phyloP scores from a whole-genome alignment of 2,113 vertebrate genomes.

The Nicator chloris region DNA sequence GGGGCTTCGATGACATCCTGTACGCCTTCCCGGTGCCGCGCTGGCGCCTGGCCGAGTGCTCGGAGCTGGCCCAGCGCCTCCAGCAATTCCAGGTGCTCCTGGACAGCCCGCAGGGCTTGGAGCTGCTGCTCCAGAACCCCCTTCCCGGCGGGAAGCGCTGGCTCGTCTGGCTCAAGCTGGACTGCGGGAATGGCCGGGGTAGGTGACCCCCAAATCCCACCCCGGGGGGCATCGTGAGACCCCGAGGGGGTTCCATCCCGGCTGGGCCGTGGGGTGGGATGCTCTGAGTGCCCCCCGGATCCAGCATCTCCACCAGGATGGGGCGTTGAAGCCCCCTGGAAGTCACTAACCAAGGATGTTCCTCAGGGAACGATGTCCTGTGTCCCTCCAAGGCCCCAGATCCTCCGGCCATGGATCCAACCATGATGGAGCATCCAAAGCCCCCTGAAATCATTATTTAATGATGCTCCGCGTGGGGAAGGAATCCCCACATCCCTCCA shows the following conservation, averaged over 20 bases:
- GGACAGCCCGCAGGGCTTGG: conserved; percentile 70
- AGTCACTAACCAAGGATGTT: neutral
- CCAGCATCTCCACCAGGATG: accelerated
- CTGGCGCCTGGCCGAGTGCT: conserved; percentile 76
- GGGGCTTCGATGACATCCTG: conserved; percentile 85
- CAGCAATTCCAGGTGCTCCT: conserved; percentile 78
- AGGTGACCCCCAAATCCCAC: neutral
- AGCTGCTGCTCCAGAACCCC: conserved; percentile 56
- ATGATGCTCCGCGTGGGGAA: accelerated
- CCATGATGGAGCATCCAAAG: accelerated
- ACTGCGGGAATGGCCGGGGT: conserved; percentile 83
- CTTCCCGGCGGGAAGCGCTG: conserved; percentile 66
- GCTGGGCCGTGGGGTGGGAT: neutral
- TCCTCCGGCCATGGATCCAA: too few relatives aligned
- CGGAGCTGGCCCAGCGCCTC: conserved; percentile 70
- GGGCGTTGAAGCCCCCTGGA: accelerated
- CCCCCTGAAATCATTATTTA: accelerated
- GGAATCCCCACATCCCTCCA: accelerated
- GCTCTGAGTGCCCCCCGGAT: accelerated
- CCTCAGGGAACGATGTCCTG: neutral
- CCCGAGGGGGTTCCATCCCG: neutral
- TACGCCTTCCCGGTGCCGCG: conserved; percentile 77
- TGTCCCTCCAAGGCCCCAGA: neutral
- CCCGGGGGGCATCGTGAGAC: accelerated
- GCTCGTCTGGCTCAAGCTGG: conserved; percentile 82